Evolutionary conservation across 2,113 vertebrate species (phyloP).

Genomic region (Zosterops hypoxanthus): DNA sequence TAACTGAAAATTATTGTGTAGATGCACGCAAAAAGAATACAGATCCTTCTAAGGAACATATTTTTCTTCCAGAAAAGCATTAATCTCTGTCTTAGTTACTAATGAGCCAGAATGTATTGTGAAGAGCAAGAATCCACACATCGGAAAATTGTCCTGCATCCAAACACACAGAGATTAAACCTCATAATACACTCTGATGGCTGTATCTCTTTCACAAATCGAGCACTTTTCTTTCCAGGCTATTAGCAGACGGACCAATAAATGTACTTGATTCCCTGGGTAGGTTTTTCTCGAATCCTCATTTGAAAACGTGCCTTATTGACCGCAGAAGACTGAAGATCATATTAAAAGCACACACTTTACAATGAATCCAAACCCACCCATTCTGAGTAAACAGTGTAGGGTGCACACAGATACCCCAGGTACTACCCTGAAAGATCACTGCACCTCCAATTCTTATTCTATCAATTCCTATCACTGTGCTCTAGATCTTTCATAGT

Average conservation of each 20-base stretch:
- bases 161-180: neutral
- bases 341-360: neutral
- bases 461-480: neutral
- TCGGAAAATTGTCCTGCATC: neutral
- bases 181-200: neutral
- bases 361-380: neutral
- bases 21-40: neutral
- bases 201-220: neutral
- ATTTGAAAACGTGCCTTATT: neutral
- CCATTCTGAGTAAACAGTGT: neutral
- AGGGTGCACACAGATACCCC: accelerated
- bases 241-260: neutral
- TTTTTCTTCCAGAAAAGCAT: neutral
- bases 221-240: neutral
- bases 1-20: neutral
- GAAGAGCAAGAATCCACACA: neutral
- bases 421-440: neutral
- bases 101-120: neutral
- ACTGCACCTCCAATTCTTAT: neutral
- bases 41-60: neutral
- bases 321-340: neutral
- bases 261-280: neutral
- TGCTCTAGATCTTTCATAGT: neutral
- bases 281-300: neutral
- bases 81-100: neutral